Percentiles rank a stretch among this genome's conserved stretches.
Evolutionary conservation across 1,140 invertebrate genomes (phyloP).

Genomic region (Ylistrum balloti): DNA sequence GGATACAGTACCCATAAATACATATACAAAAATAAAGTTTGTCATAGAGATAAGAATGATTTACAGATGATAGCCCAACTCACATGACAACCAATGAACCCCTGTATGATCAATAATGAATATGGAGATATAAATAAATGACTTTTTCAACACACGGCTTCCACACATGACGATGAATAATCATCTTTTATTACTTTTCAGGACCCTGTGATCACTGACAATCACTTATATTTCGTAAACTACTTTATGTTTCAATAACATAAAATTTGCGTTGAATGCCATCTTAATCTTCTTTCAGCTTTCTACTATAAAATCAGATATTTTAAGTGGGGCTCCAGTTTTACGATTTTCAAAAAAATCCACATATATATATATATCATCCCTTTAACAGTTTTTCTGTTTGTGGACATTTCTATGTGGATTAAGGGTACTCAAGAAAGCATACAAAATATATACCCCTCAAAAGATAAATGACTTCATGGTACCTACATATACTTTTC

Average conservation of each 20-base stretch:
- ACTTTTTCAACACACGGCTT: background rate
- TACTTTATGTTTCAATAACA: background rate
- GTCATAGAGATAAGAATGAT: background rate
- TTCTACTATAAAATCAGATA: too few species aligned
- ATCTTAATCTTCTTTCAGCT: too few species aligned
- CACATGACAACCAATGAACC: background rate
- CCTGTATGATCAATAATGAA: background rate
- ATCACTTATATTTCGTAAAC: background rate
- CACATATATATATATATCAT: too few species aligned
- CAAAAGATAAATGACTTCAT: too few species aligned
- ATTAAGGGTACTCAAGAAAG: too few species aligned
- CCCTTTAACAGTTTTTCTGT: too few species aligned
- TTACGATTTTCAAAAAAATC: too few species aligned
- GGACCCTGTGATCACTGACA: background rate
- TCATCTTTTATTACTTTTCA: background rate
- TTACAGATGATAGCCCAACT: background rate
- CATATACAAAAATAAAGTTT: conserved; percentile 30
- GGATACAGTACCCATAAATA: background rate
- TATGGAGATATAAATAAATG: background rate
- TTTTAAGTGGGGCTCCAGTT: too few species aligned
- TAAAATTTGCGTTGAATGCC: too few species aligned
- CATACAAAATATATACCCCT: too few species aligned
- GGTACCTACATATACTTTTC: too few species aligned
- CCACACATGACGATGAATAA: background rate
- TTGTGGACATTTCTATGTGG: too few species aligned